A percentile compares a stretch with the other conserved stretches of the same genome.
phyloP scores from a whole-genome alignment of 2,113 vertebrate species.

The Entomyzon cyanotis region DNA sequence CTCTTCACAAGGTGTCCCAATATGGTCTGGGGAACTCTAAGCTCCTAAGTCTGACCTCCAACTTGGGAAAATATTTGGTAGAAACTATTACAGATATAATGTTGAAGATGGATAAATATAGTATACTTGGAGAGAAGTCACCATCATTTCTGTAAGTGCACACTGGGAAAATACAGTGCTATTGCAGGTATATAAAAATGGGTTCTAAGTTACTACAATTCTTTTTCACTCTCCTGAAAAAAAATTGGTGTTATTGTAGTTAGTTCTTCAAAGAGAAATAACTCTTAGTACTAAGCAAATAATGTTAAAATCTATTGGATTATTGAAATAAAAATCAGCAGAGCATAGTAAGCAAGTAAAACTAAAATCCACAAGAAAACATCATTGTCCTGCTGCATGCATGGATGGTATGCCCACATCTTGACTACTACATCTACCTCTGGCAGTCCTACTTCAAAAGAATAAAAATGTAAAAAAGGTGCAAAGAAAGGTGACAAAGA shows the following conservation, averaged over 20 bases:
- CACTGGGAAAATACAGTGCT: neutral
- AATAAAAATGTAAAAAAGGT: neutral
- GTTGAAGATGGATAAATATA: neutral
- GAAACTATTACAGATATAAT: neutral
- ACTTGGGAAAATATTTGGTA: neutral
- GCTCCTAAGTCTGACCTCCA: neutral
- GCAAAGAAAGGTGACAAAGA: neutral
- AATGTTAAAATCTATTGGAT: neutral
- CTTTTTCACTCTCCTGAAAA: neutral
- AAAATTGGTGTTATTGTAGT: fast-evolving
- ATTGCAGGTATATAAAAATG: neutral
- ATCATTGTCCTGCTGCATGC: neutral
- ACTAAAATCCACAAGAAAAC: neutral
- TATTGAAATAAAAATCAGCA: neutral
- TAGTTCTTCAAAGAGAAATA: neutral
- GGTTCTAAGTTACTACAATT: neutral
- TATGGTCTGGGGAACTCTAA: neutral
- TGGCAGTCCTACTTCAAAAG: neutral
- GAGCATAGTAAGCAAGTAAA: neutral
- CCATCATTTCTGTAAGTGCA: neutral
- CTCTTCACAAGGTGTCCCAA: neutral
- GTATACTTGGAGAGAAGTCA: neutral
- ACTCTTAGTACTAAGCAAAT: neutral
- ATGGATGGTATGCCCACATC: neutral
- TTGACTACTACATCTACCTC: neutral